Percentiles rank a stretch among this genome's conserved stretches.
Evolutionary conservation across 2,888 invertebrate genomes (phyloP).

Genomic region (Caenorhabditis plicata): DNA sequence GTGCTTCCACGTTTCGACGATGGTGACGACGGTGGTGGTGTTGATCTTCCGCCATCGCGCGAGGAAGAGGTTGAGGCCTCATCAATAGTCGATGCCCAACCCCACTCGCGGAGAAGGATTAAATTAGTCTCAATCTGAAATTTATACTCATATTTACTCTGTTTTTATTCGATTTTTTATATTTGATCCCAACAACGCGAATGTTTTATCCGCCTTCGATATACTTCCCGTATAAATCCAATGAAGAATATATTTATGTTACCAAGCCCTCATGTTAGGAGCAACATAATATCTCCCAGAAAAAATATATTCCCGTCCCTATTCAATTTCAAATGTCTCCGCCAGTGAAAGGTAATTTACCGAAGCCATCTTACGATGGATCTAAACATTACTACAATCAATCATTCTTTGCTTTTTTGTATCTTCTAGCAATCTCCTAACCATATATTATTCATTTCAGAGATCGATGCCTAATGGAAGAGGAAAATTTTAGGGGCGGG

Average conservation of each 20-base stretch:
- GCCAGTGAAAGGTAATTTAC: too few species aligned
- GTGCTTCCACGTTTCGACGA: conserved; percentile 20
- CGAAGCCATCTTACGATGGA: too few species aligned
- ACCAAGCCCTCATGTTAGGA: too few species aligned
- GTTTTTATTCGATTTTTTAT: neutral
- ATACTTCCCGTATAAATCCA: conserved; percentile 17
- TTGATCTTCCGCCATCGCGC: conserved; percentile 14
- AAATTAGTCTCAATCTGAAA: conserved; percentile 61
- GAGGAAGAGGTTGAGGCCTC: conserved; percentile 15
- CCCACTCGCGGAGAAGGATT: conserved; percentile 60
- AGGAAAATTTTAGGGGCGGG: too few species aligned
- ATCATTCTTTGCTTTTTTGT: neutral
- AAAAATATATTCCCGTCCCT: too few species aligned
- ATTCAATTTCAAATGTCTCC: too few species aligned
- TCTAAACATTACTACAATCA: neutral
- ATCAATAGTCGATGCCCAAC: conserved; percentile 45
- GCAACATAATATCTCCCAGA: too few species aligned
- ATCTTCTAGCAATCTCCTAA: too few species aligned
- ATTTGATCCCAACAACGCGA: neutral
- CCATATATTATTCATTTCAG: too few species aligned
- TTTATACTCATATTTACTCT: neutral
- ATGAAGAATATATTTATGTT: too few species aligned
- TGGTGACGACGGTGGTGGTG: conserved; percentile 14
- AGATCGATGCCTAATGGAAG: too few species aligned
- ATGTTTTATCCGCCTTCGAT: conserved; percentile 1